Evolutionary conservation across 2,113 vertebrate genomes (phyloP).

Genomic region (Shinisaurus crocodilurus): DNA sequence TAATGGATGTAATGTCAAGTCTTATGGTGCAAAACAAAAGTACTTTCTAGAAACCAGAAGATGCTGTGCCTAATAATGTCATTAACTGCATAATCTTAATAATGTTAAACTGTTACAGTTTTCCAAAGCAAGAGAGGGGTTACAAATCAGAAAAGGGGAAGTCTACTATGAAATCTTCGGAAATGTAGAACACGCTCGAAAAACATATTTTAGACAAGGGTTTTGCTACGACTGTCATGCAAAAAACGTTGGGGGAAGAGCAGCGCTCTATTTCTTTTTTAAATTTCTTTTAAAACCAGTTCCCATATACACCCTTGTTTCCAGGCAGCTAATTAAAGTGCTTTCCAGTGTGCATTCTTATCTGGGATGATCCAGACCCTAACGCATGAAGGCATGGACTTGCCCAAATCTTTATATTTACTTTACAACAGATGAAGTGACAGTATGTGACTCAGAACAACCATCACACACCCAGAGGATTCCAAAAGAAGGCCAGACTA

Average conservation of each 20-base stretch:
- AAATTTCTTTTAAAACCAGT: neutral
- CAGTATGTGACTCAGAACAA: conserved; percentile 55
- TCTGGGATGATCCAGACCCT: conserved; percentile 24
- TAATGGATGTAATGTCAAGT: conserved; percentile 52
- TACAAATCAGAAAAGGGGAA: conserved; percentile 54
- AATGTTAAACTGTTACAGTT: conserved; percentile 55
- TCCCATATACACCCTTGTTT: conserved; percentile 34
- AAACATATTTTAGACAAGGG: conserved; percentile 61
- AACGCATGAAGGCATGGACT: conserved; percentile 38
- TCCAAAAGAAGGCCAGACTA: conserved; percentile 30
- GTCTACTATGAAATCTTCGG: conserved; percentile 52
- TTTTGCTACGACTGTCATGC: conserved; percentile 57
- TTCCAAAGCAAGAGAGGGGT: conserved; percentile 61
- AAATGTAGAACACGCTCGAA: conserved; percentile 63
- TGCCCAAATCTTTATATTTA: neutral
- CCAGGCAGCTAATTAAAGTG: conserved; percentile 71
- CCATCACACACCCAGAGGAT: conserved; percentile 30
- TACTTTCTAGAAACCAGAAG: conserved; percentile 63
- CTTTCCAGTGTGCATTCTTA: conserved; percentile 70
- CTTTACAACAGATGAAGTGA: conserved; percentile 60
- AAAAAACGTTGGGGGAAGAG: conserved; percentile 69
- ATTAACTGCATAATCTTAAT: conserved; percentile 57
- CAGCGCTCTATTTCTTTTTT: conserved; percentile 57
- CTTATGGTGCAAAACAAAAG: conserved; percentile 54
- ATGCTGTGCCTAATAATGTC: conserved; percentile 56